Evolutionary conservation across 2,797 vertebrate genomes (phyloP), one percentile per base, ranked within the genome.

Genomic region (Melanotaenia nigrans): DNA sequence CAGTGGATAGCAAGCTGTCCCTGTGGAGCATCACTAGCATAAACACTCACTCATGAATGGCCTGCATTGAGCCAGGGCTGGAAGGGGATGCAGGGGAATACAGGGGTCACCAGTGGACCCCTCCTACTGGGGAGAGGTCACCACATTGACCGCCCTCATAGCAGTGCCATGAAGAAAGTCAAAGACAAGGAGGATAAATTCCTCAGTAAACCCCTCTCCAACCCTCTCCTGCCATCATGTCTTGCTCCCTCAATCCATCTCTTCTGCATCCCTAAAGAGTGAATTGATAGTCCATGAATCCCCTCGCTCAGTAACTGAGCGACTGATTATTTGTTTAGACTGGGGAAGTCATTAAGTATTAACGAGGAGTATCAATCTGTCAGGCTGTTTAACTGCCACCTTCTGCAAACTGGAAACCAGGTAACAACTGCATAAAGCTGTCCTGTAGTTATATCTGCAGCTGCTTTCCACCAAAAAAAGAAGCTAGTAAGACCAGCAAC

Each of bases 11-110:
- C 94, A 87, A 92, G 93, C 89, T 89, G 93, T 96, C 95, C 94
- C 95, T 94, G 93, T 68, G 87, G 93, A 96, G 93, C 92, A 94
- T 93, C 92, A 89, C 93, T 82, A 95, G 95, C 91, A 93, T 96
- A 97, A 97, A 97, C 95, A 97, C 81, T 73, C 71, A 83, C 88
- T 92, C 89, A 94, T 97, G 96, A 97, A 97, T 96, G 93, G 95
- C 86, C 87, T 90, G 92, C 95, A 95, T 96, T 96, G 95, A 96
- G 93, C 87, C 82, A 61, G 79, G 93, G 87, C 91, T 94, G 92
- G 85, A 88, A 82, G 83, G 88, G 87, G 89, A 84, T 87, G 69
- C 81, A 64, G 78, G 88, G 86, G 93, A 88, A 93, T 92, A 89
- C 89, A 88, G 90, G 92, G 93, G 93, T 95, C 95, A 95, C 89